Percentiles rank a stretch among this genome's conserved stretches.
Conservation (phyloP, 2,113 vertebrate genomes). For the Eulemur rufifrons region DNA sequence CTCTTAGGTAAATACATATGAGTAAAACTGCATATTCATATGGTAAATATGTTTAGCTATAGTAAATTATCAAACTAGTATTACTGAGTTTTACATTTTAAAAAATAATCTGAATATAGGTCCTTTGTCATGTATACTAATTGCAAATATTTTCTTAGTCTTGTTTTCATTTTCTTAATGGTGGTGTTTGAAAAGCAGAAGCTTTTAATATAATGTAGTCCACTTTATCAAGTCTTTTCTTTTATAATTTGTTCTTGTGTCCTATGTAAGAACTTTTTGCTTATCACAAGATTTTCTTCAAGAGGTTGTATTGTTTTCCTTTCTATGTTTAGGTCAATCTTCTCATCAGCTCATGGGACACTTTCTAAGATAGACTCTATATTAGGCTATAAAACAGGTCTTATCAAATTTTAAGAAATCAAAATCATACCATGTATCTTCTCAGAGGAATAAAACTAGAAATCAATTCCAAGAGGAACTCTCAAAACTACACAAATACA, state of each 20-base stretch:
- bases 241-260: neutral
- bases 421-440: too few relatives aligned
- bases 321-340: neutral
- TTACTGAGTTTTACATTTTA: neutral
- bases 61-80: neutral
- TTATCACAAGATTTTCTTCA: neutral
- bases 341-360: too few relatives aligned
- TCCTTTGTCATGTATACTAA: neutral
- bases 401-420: too few relatives aligned
- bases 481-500: too few relatives aligned
- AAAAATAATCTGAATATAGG: neutral
- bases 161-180: neutral
- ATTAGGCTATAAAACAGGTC: too few relatives aligned
- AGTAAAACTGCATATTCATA: neutral
- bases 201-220: neutral
- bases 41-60: neutral
- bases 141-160: neutral
- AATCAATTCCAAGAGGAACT: too few relatives aligned
- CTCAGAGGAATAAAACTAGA: too few relatives aligned
- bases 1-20: neutral
- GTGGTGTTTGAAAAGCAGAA: neutral
- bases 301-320: neutral
- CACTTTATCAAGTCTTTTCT: neutral
- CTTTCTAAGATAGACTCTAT: too few relatives aligned
- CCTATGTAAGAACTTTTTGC: neutral